These are phyloP conservation scores for Drosophila tani DNA, from an alignment of 1,140 invertebrate species.

Conservation along the genomic window DNA sequence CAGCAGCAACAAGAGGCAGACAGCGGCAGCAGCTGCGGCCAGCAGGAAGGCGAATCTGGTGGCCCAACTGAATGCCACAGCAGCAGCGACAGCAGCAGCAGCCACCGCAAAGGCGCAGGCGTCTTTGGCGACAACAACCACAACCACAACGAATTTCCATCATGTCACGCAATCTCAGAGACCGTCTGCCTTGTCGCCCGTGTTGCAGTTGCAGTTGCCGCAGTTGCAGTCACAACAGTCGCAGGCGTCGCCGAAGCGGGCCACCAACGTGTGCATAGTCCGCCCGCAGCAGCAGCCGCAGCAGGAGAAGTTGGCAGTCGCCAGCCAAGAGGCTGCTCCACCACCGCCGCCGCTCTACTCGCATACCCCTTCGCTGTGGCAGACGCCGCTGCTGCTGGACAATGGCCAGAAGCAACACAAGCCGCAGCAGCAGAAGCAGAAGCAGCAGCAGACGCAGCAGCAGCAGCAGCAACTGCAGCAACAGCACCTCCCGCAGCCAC, in stretches of 20 bases:
- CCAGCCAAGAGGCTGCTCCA: constrained; percentile 34
- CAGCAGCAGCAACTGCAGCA: constrained; percentile 11
- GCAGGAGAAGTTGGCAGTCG: constrained; percentile 50
- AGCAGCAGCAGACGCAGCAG: constrained; percentile 4
- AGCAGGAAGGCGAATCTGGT: constrained; percentile 42
- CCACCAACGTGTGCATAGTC: constrained; percentile 77
- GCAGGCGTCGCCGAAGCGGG: constrained; percentile 66
- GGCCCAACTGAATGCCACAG: constrained; percentile 60
- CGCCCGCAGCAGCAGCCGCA: constrained; percentile 76
- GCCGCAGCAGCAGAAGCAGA: constrained; percentile 25
- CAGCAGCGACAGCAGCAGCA: constrained; percentile 42
- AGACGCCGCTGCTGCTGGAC: constrained; percentile 78
- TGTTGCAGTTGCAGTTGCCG: constrained; percentile 59
- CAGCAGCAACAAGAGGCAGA: constrained; percentile 45
- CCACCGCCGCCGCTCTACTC: constrained; percentile 70
- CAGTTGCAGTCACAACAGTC: constrained; percentile 61
- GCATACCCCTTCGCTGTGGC: constrained; percentile 80
- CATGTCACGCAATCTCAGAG: constrained; percentile 81
- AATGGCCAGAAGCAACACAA: constrained; percentile 59
- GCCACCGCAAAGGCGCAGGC: constrained; percentile 69
- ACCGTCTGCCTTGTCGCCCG: constrained; percentile 51
- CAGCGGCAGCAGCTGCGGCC: constrained; percentile 45
- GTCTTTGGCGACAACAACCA: constrained; percentile 50
- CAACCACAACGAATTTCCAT: constrained; percentile 74
- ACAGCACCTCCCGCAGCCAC: constrained; percentile 29